These are phyloP conservation scores for Ooceraea biroi DNA, from an alignment of 1,140 invertebrate genomes.

Conservation along the genomic window DNA sequence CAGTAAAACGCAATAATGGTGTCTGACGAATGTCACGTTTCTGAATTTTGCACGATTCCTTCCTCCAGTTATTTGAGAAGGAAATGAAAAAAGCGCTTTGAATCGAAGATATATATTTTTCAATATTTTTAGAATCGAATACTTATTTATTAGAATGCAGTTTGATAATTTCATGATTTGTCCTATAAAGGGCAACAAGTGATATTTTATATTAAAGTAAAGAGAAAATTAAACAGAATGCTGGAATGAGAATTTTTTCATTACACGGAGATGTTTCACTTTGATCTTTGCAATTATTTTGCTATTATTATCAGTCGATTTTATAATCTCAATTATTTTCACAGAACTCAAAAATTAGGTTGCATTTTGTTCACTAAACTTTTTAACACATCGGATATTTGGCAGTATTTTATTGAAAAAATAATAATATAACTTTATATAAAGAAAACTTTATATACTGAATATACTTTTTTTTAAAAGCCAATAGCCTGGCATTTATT, in stretches of 20 bases:
- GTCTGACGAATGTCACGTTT: neutral
- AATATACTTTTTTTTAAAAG: neutral
- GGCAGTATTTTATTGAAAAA: conserved; percentile 12
- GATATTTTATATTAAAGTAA: neutral
- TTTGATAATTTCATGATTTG: neutral
- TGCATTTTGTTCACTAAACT: neutral
- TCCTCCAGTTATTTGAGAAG: too few species aligned
- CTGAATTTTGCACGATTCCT: conserved; percentile 11
- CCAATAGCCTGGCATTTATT: neutral
- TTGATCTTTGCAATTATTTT: neutral
- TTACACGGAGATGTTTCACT: conserved; percentile 4
- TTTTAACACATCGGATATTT: conserved; percentile 12
- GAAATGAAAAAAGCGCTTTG: neutral
- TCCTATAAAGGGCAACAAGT: neutral
- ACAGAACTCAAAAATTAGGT: conserved; percentile 3
- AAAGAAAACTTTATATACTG: neutral
- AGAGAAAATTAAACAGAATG: conserved; percentile 2
- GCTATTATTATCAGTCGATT: conserved; percentile 19
- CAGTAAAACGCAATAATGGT: conserved; percentile 29
- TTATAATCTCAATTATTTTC: neutral
- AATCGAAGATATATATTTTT: neutral
- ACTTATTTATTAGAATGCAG: neutral
- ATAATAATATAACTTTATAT: neutral
- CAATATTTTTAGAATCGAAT: neutral
- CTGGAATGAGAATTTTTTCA: neutral